Conservation (phyloP, 2,113 vertebrate genomes). For the Nicator chloris region DNA sequence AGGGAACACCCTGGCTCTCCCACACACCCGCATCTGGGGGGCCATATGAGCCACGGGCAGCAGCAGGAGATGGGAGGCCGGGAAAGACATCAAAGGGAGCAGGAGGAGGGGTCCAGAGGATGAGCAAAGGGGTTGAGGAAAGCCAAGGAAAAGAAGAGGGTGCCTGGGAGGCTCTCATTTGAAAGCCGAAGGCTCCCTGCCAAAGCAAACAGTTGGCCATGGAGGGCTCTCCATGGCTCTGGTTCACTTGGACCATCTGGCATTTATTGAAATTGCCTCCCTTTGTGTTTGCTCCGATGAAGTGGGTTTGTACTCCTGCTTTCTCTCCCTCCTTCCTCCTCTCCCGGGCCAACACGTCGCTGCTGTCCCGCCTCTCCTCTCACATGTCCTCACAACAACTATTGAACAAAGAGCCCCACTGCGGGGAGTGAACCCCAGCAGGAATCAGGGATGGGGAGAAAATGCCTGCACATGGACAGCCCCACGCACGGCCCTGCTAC, state of each 20-base stretch:
- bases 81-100: not conserved
- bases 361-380: not conserved
- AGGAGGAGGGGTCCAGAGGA: not conserved
- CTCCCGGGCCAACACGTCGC: not conserved
- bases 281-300: not conserved
- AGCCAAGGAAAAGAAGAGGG: not conserved
- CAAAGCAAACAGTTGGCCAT: slow-evolving; percentile 59
- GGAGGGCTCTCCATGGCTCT: not conserved
- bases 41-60: fast-evolving
- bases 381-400: fast-evolving
- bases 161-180: not conserved
- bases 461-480: not conserved
- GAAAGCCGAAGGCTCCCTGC: slow-evolving; percentile 16
- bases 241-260: slow-evolving; percentile 58
- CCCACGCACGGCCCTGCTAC: not conserved
- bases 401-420: not conserved
- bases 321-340: not conserved
- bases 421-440: not conserved
- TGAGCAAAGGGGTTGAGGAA: not conserved
- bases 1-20: fast-evolving
- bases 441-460: not conserved
- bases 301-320: not conserved
- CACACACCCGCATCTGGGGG: not conserved
- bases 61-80: not conserved
- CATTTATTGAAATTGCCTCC: slow-evolving; percentile 21